Evolutionary conservation across 1,140 invertebrate genomes (phyloP), one percentile per base, ranked within the genome.

Genomic region (Drosophila azteca): DNA sequence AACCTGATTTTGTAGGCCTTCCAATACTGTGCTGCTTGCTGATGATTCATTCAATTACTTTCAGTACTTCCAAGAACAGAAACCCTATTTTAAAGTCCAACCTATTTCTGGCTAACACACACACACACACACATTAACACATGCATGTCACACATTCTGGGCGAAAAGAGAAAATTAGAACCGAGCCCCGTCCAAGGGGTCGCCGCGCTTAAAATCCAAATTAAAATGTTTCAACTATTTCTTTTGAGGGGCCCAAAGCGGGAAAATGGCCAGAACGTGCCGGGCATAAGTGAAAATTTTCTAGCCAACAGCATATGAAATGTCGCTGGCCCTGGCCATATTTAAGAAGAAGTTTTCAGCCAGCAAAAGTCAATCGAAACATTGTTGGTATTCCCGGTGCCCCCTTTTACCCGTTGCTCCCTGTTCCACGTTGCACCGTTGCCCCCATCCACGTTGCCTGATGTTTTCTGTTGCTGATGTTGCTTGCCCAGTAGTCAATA

Each of bases 261-360:
- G 70, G 79, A 88, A 87, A 87, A 87, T 88, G 66, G 83, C 78
- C 67, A 58, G 79, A 76, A 88, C 82, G 82, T 87, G 82, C 70
- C 63, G 29, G 46, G 82, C 79, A 87, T 87, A 82, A 88, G 79
- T 88, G 82, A 87, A 88, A 87, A 76, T 82, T 39, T 76, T 87
- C 48, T 79, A 67, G 69, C 45, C 45, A 74, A 73, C 69, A 68
- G 68, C 62, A 77, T 64, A 75, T 69, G 72, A 82, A 70, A 79
- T 88, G 74, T 66, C 67, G 57, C 17, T 20, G 17, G 17, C 60
- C 71, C 74, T 71, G 61, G 31, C 82, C 82, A 87, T 87, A 87
- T 87, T 76, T 75, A 78, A 76, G 66, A 87, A 82, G 64, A 20
- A 20, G 17, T 20, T 62, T 8, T 8, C 62, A 49, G 54, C 50